Base-by-base conservation (phyloP, 2,888 invertebrate genomes). In the Eurytoma californica region DNA sequence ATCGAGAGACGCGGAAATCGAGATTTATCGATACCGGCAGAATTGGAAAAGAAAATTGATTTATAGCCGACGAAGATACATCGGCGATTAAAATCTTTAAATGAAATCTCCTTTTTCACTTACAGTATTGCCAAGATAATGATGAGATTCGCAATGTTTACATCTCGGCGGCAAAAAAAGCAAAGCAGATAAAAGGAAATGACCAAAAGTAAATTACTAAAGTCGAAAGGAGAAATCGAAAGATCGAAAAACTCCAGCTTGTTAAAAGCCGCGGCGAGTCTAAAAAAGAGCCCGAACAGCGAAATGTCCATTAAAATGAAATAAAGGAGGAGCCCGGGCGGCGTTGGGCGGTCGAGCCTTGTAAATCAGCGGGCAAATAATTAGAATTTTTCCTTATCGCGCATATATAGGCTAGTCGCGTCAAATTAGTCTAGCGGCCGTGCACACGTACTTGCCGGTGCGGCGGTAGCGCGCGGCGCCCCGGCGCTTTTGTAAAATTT, bases 371-470 rank as follows among this genome's bases (percentile, higher is more conserved):
- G 61, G 39, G 74, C 51, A 75, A 68, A 76, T 72, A 80, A 80
- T 76, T 61, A 80, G 76, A 76, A 80, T 72, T 80, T 80, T 80
- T 80, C 80, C 76, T 80, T 80, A 80, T 80, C 80, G 76, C 72
- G 24, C n/a, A 20, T 28, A 72, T 28, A 72, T 65, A 39, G 63
- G 58, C 72, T 72, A 76, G 74, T 70, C 70, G 60, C 61, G 79
- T 79, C 70, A 79, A 79, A 79, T 79, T 80, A 80, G 60, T 28
- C 28, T 14, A 39, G 39, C 24, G 57, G 9, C 0, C 1, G 0
- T 5, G 3, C 53, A 5, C 51, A 30, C 47, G 4, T 39, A 9
- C 65, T 24, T 16, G 7, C 20, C 24, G 24, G 7, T 24, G 18
- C 13, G 13, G 18, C 13, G n/a, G 1, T 18, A 49, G n/a, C n/a